Conservation (phyloP, 1,140 invertebrate genomes). For the Atta cephalotes region DNA sequence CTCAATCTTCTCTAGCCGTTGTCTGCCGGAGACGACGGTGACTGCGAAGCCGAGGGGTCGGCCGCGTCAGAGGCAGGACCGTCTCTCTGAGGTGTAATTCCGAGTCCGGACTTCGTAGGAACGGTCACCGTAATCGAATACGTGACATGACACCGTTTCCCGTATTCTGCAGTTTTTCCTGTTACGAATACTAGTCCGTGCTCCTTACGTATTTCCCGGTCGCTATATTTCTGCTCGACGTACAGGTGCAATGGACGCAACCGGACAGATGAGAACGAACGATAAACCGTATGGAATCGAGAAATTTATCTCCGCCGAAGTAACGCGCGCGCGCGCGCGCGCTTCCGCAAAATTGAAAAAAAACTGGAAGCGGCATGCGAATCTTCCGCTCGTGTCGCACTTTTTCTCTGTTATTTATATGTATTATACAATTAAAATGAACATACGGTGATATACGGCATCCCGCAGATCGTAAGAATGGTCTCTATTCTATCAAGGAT, state of each 20-base stretch:
- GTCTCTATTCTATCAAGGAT: conserved; percentile 31
- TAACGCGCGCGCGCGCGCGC: conserved; percentile 15
- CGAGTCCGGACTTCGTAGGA: conserved; percentile 48
- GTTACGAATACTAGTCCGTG: conserved; percentile 34
- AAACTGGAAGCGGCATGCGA: conserved; percentile 18
- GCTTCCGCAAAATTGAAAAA: conserved; percentile 35
- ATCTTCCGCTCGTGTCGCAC: conserved; percentile 4
- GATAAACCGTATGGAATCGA: conserved; percentile 51
- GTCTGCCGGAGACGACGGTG: conserved; percentile 52
- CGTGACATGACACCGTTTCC: conserved; percentile 79
- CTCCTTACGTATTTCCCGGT: conserved; percentile 46
- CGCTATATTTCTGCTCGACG: conserved; percentile 24
- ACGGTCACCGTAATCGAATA: conserved; percentile 81
- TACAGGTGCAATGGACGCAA: conserved; percentile 48
- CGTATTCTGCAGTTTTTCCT: conserved; percentile 61
- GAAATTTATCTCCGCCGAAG: conserved; percentile 53
- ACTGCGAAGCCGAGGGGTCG: conserved; percentile 20
- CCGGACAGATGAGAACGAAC: conserved; percentile 59
- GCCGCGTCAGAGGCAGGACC: neutral
- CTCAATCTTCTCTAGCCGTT: conserved; percentile 65
- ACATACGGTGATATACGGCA: conserved; percentile 28
- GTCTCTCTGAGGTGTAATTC: conserved; percentile 68
- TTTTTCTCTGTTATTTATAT: conserved; percentile 35
- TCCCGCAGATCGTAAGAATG: conserved; percentile 5
- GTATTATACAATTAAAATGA: conserved; percentile 49